Conservation (phyloP, 2,888 invertebrate species). For the Chydorus sphaericus region DNA sequence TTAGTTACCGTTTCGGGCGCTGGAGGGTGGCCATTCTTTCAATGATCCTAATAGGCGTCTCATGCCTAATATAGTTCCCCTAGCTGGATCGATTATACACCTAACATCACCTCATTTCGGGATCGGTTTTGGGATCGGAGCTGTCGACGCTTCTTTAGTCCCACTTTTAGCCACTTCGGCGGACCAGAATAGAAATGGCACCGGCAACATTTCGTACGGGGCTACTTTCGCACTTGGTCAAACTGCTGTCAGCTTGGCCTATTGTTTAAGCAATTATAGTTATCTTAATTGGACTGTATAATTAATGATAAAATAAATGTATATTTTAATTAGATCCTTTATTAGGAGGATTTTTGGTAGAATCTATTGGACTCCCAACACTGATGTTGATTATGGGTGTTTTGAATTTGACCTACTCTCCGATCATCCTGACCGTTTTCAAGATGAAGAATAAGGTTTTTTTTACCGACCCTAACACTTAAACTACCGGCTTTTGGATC, state of each 20-base stretch:
- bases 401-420: slow-evolving; percentile 51
- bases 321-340: slow-evolving; percentile 46
- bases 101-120: slow-evolving; percentile 61
- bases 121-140: slow-evolving; percentile 64
- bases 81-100: slow-evolving; percentile 42
- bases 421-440: slow-evolving; percentile 41
- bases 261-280: slow-evolving; percentile 46
- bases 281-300: neutral
- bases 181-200: slow-evolving; percentile 23
- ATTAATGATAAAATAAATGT: too few relatives aligned
- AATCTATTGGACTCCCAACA: slow-evolving; percentile 54
- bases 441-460: too few relatives aligned
- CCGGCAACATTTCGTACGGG: too few relatives aligned
- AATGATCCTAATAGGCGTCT: slow-evolving; percentile 45
- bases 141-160: slow-evolving; percentile 63
- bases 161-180: slow-evolving; percentile 61
- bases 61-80: slow-evolving; percentile 50
- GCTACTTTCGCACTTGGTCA: slow-evolving; percentile 72
- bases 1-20: slow-evolving; percentile 48
- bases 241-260: slow-evolving; percentile 63
- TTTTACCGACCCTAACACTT: too few relatives aligned
- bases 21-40: slow-evolving; percentile 46
- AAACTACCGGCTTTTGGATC: too few relatives aligned
- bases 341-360: slow-evolving; percentile 53
- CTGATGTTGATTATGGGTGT: slow-evolving; percentile 55